phyloP scores from a whole-genome alignment of 1,140 invertebrate genomes.

The Neotoxoptera formosana region DNA sequence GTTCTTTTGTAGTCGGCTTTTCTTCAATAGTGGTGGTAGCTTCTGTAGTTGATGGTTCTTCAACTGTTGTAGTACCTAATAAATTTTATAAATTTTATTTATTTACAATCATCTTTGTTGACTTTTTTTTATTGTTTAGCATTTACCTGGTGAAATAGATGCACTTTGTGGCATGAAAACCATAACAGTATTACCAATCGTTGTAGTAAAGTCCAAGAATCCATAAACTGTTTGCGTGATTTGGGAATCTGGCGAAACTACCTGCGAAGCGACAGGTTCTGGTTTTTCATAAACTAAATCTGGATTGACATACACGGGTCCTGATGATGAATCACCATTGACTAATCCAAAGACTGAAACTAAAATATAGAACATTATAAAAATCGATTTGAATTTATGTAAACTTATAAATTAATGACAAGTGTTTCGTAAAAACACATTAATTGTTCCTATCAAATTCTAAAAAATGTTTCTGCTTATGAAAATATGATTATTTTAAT shows the following conservation, averaged over 20 bases:
- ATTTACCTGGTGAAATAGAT: conserved; percentile 62
- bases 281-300: conserved; percentile 37
- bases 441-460: too few species aligned
- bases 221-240: conserved; percentile 83
- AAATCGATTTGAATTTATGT: background rate
- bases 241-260: conserved; percentile 56
- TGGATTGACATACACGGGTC: conserved; percentile 59
- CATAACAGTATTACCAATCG: conserved; percentile 88
- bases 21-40: background rate
- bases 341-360: background rate
- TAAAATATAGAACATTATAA: conserved; percentile 15
- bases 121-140: background rate
- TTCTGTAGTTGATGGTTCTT: background rate
- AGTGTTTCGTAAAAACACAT: background rate
- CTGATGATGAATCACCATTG: conserved; percentile 40
- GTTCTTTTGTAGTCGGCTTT: background rate
- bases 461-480: too few species aligned
- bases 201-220: conserved; percentile 87
- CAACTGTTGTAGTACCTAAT: background rate
- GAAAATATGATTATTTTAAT: too few species aligned
- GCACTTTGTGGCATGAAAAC: conserved; percentile 84
- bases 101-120: background rate
- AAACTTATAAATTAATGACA: background rate
- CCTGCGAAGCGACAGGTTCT: background rate
- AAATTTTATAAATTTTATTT: background rate